These are phyloP conservation scores for Micromussa lordhowensis DNA, from an alignment of 92 coral and sea anemone genomes.

Conservation along the genomic window DNA sequence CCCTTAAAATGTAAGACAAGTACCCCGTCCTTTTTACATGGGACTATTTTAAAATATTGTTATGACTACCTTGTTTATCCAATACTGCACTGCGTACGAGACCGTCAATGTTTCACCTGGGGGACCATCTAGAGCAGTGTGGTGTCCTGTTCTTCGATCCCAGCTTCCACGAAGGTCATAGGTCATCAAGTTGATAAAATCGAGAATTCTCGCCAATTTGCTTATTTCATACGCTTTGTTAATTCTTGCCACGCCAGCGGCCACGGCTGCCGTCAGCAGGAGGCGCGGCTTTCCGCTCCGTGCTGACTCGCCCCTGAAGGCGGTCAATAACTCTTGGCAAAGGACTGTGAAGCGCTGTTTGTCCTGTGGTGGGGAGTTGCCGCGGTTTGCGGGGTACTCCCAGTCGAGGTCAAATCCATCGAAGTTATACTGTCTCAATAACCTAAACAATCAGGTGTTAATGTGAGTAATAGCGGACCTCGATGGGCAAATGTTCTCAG, in stretches of 20 bases:
- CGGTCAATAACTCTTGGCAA: conserved; percentile 70
- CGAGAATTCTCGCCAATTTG: conserved; percentile 80
- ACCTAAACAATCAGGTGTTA: conserved; percentile 1
- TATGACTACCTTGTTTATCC: conserved; percentile 70
- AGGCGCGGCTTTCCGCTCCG: conserved; percentile 64
- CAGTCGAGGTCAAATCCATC: conserved; percentile 86
- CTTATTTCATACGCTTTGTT: conserved; percentile 69
- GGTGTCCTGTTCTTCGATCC: conserved; percentile 82
- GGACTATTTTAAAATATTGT: too few species aligned
- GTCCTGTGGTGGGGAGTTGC: conserved; percentile 79
- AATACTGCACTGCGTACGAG: conserved; percentile 76
- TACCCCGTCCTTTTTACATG: too few species aligned
- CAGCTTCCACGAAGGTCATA: conserved; percentile 92
- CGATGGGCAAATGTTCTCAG: too few species aligned
- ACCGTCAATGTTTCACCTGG: conserved; percentile 72
- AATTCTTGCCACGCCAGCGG: conserved; percentile 62
- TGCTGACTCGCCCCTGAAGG: conserved; percentile 65
- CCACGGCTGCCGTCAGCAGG: conserved; percentile 74
- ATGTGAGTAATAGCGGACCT: not conserved
- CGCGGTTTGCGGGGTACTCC: conserved; percentile 82
- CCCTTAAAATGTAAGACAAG: too few species aligned
- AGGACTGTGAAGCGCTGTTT: conserved; percentile 74
- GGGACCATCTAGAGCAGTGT: conserved; percentile 82
- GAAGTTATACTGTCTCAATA: conserved; percentile 61
- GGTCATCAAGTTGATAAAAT: conserved; percentile 90